Conservation (phyloP, 2,113 vertebrate genomes). For the Onychostruthus taczanowskii region DNA sequence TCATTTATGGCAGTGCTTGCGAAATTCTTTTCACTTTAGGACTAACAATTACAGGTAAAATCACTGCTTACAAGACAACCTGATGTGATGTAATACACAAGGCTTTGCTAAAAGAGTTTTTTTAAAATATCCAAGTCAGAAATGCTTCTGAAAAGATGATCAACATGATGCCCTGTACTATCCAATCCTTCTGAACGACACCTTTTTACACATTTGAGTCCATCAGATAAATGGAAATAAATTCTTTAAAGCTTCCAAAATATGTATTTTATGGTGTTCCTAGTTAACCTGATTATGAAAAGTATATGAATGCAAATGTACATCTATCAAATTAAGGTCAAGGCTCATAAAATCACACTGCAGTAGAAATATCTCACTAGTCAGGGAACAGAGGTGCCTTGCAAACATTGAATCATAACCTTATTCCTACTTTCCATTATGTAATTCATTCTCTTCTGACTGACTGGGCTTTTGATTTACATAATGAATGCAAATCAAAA, state of each 20-base stretch:
- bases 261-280: not conserved
- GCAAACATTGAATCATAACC: not conserved
- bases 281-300: not conserved
- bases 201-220: not conserved
- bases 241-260: not conserved
- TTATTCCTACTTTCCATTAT: not conserved
- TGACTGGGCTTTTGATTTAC: conserved; percentile 6
- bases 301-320: not conserved
- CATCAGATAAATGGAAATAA: not conserved
- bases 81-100: not conserved
- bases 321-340: not conserved
- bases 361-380: not conserved
- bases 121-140: not conserved
- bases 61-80: not conserved
- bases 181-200: not conserved
- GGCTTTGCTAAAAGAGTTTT: not conserved
- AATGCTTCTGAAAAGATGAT: not conserved
- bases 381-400: not conserved
- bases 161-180: not conserved
- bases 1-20: not conserved
- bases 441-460: not conserved
- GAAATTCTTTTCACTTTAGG: not conserved
- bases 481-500: conserved; percentile 32
- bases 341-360: not conserved
- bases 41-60: not conserved